These are phyloP conservation scores for Spongia lamella DNA, from an alignment of 37 sponge, comb jelly and placozoan genomes.

Conservation along the genomic window DNA sequence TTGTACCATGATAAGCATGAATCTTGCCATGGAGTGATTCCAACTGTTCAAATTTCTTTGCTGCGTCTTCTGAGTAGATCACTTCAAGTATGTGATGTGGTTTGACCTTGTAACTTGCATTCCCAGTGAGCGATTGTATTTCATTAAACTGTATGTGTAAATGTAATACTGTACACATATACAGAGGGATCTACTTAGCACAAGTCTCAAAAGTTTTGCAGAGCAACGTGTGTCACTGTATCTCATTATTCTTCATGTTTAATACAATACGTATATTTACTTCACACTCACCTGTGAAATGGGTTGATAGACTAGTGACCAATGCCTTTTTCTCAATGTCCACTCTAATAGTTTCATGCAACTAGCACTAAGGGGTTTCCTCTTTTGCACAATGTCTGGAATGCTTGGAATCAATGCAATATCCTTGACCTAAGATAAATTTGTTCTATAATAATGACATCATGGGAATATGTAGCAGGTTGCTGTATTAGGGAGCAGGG, in stretches of 20 bases:
- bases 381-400: neutral
- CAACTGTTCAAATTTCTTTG: conserved; percentile 31
- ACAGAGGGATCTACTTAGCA: no score
- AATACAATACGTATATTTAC: neutral
- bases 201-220: no score
- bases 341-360: conserved; percentile 34
- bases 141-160: conserved; percentile 10
- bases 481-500: no score
- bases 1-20: conserved; percentile 79
- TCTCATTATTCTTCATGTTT: no score
- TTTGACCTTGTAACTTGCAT: conserved; percentile 9
- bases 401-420: neutral
- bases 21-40: conserved; percentile 46
- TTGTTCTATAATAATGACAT: neutral
- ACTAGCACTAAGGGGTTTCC: no score
- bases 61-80: conserved; percentile 29
- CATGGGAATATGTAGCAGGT: no score
- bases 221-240: no score
- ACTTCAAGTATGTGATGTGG: conserved; percentile 64
- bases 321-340: conserved; percentile 20
- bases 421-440: neutral
- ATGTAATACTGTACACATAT: neutral
- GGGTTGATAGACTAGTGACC: conserved; percentile 3
- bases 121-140: conserved; percentile 1
- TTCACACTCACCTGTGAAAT: conserved; percentile 14